Evolutionary conservation across 2,888 invertebrate genomes (phyloP).

Genomic region (Alviniconcha strummeri): DNA sequence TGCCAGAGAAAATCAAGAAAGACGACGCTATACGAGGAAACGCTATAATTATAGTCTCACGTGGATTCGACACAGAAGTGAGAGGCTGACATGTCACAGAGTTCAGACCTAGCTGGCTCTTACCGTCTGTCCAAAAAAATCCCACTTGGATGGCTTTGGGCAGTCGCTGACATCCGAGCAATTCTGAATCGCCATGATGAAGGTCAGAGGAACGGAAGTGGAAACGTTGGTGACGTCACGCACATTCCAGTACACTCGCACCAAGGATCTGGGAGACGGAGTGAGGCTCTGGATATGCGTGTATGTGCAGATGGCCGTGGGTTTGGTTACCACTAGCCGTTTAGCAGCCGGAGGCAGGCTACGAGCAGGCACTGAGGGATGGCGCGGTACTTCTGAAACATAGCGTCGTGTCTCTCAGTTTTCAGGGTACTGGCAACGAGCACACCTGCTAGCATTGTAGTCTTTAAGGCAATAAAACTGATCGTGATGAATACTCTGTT

Average conservation of each 20-base stretch:
- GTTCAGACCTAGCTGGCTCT: background rate
- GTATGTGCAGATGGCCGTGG: constrained; percentile 27
- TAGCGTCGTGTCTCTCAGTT: background rate
- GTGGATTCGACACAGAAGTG: no score
- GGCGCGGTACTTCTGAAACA: constrained; percentile 3
- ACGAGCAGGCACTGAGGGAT: background rate
- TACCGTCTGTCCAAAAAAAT: constrained; percentile 6
- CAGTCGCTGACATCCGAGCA: background rate
- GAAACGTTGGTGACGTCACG: constrained; percentile 24
- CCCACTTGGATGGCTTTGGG: background rate
- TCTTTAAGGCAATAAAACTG: no score
- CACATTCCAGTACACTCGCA: constrained; percentile 33
- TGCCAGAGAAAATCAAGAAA: no score
- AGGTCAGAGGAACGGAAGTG: constrained; percentile 28
- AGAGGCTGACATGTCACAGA: no score
- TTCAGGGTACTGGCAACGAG: no score
- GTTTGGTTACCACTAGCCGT: constrained; percentile 12
- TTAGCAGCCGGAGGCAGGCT: constrained; percentile 1
- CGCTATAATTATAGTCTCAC: no score
- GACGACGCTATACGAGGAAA: no score
- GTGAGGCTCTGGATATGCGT: constrained; percentile 4
- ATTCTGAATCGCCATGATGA: constrained; percentile 22
- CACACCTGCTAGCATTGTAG: no score
- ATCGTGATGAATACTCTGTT: no score
- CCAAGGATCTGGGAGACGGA: constrained; percentile 1